phyloP scores from a whole-genome alignment of 1,140 invertebrate species.

The Vollenhovia emeryi region DNA sequence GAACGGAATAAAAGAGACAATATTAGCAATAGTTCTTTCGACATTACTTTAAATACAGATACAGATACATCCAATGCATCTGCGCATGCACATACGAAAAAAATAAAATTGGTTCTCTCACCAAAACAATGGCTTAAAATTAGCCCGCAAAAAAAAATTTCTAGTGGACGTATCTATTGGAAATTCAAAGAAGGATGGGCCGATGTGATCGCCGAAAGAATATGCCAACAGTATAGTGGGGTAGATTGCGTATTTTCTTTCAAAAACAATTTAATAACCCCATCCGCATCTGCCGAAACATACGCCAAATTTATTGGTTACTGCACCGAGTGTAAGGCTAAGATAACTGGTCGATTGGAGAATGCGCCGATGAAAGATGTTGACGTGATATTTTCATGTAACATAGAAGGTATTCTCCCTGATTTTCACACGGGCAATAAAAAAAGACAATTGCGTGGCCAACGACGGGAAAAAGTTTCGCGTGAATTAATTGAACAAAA shows the following conservation, averaged over 20 bases:
- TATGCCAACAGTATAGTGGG: neutral
- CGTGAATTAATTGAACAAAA: neutral
- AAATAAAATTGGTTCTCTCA: neutral
- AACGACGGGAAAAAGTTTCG: neutral
- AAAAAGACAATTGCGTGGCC: neutral
- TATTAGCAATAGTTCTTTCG: neutral
- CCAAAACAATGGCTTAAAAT: neutral
- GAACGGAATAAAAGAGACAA: neutral
- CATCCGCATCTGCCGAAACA: neutral
- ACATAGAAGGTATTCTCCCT: neutral
- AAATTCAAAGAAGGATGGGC: constrained; percentile 2
- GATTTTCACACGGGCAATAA: neutral
- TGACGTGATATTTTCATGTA: neutral
- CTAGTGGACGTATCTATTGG: constrained; percentile 1
- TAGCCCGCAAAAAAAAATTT: neutral
- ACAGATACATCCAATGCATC: no score
- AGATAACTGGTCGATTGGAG: neutral
- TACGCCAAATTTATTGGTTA: constrained; percentile 9
- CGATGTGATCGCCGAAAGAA: neutral
- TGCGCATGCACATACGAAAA: no score
- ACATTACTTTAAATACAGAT: neutral
- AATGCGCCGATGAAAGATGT: neutral
- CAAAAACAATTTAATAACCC: constrained; percentile 21
- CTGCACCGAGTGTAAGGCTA: neutral
- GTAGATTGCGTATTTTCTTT: constrained; percentile 1